Evolutionary conservation across 2,797 vertebrate species (phyloP).

Genomic region (Pipistrellus nathusii): DNA sequence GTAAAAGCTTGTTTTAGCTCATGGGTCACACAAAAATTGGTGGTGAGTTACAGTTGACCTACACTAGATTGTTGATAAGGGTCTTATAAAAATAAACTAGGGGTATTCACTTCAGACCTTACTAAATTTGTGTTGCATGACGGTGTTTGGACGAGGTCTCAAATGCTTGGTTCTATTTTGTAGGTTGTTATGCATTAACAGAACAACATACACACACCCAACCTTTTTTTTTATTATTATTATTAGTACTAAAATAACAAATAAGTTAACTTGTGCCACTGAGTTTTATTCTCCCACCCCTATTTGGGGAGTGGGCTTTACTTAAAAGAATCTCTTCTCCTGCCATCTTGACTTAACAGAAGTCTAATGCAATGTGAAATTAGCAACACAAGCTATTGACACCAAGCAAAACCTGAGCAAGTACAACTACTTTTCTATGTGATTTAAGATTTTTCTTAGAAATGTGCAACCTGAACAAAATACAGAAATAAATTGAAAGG

Average conservation of each 20-base stretch:
- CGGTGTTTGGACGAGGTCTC: neutral
- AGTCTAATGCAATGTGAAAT: slow-evolving; percentile 4
- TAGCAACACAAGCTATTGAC: slow-evolving; percentile 4
- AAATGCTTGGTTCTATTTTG: neutral
- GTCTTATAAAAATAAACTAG: neutral
- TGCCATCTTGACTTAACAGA: slow-evolving; percentile 33
- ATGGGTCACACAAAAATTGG: neutral
- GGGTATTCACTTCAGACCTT: neutral
- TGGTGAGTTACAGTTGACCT: neutral
- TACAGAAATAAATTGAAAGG: neutral
- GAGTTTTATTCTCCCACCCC: neutral
- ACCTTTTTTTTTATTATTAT: neutral
- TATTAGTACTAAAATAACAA: slow-evolving; percentile 15
- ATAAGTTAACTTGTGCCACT: neutral
- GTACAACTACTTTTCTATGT: neutral
- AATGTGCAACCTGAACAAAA: slow-evolving; percentile 38
- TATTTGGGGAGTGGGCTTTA: neutral
- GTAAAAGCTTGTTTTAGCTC: neutral
- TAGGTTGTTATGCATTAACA: neutral
- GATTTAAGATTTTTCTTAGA: slow-evolving; percentile 19
- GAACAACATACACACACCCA: neutral
- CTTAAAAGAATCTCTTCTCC: slow-evolving; percentile 45
- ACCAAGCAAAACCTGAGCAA: neutral
- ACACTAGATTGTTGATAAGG: neutral
- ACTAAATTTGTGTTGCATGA: neutral